Conservation (phyloP, 2,797 vertebrate genomes). For the Peromyscus nudipes region DNA sequence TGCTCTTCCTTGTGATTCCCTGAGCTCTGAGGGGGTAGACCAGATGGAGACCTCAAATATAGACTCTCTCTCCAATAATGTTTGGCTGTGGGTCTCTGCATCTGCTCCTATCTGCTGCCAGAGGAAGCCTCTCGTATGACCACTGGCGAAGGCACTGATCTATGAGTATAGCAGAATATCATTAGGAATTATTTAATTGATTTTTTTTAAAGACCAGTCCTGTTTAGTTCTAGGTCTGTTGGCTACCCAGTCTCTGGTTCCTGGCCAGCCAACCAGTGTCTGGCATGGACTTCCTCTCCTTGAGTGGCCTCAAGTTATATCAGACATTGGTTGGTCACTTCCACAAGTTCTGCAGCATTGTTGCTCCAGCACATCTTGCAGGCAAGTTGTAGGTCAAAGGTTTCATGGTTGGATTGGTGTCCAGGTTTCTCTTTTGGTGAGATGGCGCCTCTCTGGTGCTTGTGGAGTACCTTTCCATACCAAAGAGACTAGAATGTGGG, state of each 20-base stretch:
- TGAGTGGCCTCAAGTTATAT: neutral
- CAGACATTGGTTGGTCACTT: neutral
- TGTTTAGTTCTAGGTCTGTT: neutral
- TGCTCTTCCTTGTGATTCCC: neutral
- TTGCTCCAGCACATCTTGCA: neutral
- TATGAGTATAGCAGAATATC: neutral
- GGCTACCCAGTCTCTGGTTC: neutral
- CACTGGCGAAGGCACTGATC: neutral
- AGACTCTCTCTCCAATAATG: neutral
- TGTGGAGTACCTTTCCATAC: neutral
- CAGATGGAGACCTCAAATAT: no score
- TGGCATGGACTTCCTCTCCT: neutral
- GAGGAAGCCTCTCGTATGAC: neutral
- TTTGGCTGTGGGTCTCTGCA: neutral
- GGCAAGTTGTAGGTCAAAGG: neutral
- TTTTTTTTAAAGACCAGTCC: neutral
- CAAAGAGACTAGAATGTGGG: neutral
- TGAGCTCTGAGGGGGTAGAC: neutral
- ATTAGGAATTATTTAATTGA: neutral
- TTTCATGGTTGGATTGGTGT: neutral
- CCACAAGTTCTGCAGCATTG: neutral
- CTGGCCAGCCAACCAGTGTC: neutral
- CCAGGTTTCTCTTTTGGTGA: neutral
- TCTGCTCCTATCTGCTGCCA: neutral
- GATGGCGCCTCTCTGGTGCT: neutral